phyloP scores from a whole-genome alignment of 2,113 vertebrate genomes.

The Muntiacus muntjak region DNA sequence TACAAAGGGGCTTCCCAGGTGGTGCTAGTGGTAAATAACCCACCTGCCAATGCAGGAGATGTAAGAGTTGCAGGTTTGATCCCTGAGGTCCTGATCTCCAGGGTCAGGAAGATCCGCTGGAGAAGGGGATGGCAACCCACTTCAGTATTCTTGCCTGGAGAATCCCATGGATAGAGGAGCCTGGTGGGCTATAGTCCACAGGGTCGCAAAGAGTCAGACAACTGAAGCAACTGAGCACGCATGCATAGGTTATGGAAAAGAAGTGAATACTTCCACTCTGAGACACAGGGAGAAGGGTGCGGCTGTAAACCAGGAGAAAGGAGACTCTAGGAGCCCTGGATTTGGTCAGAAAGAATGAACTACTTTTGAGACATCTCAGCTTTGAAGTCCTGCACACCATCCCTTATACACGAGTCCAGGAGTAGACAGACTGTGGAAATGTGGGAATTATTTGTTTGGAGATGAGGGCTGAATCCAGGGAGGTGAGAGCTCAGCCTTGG shows the following conservation, averaged over 20 bases:
- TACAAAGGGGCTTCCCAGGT: neutral
- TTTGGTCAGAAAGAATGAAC: neutral
- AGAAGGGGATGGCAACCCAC: neutral
- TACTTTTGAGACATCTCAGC: neutral
- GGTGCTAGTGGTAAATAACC: neutral
- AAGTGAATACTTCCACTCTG: neutral
- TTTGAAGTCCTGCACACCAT: neutral
- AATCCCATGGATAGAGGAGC: neutral
- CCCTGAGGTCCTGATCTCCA: neutral
- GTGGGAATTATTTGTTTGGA: neutral
- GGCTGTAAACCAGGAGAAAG: neutral
- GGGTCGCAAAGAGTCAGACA: neutral
- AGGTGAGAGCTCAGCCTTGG: neutral
- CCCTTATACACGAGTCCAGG: neutral
- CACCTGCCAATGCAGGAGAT: neutral
- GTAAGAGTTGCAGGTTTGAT: neutral
- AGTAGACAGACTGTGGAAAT: neutral
- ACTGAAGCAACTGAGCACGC: neutral
- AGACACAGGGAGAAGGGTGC: neutral
- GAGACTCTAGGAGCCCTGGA: neutral
- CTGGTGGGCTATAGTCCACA: neutral
- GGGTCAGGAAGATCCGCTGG: neutral
- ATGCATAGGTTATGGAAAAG: neutral
- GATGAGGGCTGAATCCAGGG: neutral
- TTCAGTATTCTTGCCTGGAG: neutral